Evolutionary conservation across 2,797 vertebrate genomes (phyloP).

Genomic region (Todus mexicanus): DNA sequence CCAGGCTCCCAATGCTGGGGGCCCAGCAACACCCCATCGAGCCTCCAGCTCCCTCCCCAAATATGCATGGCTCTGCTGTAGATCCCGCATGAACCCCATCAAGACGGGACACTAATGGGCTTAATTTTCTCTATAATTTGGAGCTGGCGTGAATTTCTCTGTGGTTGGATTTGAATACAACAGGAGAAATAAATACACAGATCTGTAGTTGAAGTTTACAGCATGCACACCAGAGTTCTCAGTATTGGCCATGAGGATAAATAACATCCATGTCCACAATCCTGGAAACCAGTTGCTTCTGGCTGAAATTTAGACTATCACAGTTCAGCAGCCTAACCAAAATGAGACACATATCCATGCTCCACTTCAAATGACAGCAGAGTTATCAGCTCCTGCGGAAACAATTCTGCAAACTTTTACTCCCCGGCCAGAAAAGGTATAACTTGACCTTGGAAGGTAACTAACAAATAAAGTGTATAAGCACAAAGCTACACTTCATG

Average conservation of each 20-base stretch:
- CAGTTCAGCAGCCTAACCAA: background rate
- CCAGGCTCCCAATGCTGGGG: rapidly evolving
- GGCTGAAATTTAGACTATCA: background rate
- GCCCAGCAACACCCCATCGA: rapidly evolving
- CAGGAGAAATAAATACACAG: background rate
- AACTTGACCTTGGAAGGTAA: background rate
- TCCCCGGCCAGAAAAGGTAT: background rate
- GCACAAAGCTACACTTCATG: background rate
- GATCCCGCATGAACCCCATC: background rate
- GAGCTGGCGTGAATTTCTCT: background rate
- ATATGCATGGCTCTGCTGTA: rapidly evolving
- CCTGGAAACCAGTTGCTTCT: background rate
- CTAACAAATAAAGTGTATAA: background rate
- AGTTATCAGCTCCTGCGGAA: background rate
- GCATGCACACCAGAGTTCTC: background rate
- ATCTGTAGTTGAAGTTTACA: background rate
- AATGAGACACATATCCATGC: background rate
- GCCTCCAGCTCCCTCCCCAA: background rate
- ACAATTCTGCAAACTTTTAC: background rate
- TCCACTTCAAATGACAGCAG: background rate
- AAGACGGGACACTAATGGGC: background rate
- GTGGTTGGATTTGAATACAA: background rate
- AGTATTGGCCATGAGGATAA: background rate
- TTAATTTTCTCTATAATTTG: background rate
- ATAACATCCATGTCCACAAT: background rate